Conservation (phyloP, 2,888 invertebrate species). For the Sphaerophoria rueppellii region DNA sequence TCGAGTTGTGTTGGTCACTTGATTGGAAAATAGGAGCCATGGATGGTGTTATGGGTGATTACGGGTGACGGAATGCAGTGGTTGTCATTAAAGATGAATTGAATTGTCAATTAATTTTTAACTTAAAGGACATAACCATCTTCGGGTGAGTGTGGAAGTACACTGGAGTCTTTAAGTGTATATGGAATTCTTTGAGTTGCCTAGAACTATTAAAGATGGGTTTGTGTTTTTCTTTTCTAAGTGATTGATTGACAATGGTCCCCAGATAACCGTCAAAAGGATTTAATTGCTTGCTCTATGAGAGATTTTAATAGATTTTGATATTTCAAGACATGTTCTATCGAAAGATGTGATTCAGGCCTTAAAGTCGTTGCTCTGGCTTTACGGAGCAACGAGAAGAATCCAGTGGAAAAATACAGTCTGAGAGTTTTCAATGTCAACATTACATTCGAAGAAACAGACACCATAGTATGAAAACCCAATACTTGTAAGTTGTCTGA, state of each 20-base stretch:
- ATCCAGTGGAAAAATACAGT: no score
- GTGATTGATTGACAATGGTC: neutral
- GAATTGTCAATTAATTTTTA: slow-evolving; percentile 54
- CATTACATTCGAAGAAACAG: no score
- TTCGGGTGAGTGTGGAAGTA: slow-evolving; percentile 9
- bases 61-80: slow-evolving; percentile 55
- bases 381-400: no score
- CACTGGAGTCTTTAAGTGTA: neutral
- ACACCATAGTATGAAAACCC: no score
- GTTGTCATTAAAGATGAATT: slow-evolving; percentile 57
- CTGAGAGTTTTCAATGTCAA: no score
- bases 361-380: no score
- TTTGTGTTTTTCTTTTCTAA: neutral
- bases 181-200: slow-evolving; percentile 12
- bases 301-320: no score
- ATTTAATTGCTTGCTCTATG: no score
- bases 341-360: no score
- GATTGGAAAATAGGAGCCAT: neutral
- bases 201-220: neutral
- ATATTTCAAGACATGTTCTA: no score
- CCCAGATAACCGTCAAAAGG: neutral
- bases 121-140: slow-evolving; percentile 9
- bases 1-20: neutral
- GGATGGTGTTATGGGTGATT: slow-evolving; percentile 3
- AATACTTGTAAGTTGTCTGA: no score